Base-by-base conservation (phyloP, 1,140 invertebrate species). In the Cephus cinctus region DNA sequence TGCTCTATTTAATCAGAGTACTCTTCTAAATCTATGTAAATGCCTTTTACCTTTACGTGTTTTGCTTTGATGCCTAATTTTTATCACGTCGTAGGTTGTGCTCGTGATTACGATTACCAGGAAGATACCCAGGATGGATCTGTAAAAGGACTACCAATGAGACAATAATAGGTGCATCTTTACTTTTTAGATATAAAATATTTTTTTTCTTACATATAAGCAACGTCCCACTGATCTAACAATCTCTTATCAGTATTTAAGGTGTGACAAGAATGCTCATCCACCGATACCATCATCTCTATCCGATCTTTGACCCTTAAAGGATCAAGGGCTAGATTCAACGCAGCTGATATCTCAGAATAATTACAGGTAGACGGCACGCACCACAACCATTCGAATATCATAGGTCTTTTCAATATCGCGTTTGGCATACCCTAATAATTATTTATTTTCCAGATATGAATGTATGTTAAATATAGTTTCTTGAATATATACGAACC, bases 371-470 rank as follows among this genome's bases (percentile, higher is more conserved):
- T 62, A 1, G 69, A 70, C 2, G 69, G 69, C 4, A 69, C 54
- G 31, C 67, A 72, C 64, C 57, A 68, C 45, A 63, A 55, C 69
- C 66, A 68, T 14, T 63, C 61, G 51, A 67, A 72, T 1, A 34
- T 34, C n/a, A 5, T 34, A 5, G 5, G 4, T 16, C n/a, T 4
- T 34, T n/a, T 34, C 34, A 30, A 12, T 21, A 46, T 5, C 23
- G 14, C 19, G 8, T 6, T 15, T 4, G 5, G 5, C 4, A 46
- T 38, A n/a, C n/a, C n/a, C n/a, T 38, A 8, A 38, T 47, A 35
- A 18, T 14, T 22, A 27, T 38, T 47, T 38, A 39, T 45, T 43
- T 27, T 31, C 47, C 38, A 35, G 8, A 22, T 47, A 20, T 15
- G 22, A n/a, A n/a, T n/a, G n/a, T n/a, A n/a, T n/a, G n/a, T n/a